Evolutionary conservation across 1,140 invertebrate genomes (phyloP).

Genomic region (Drosophila prosaltans): DNA sequence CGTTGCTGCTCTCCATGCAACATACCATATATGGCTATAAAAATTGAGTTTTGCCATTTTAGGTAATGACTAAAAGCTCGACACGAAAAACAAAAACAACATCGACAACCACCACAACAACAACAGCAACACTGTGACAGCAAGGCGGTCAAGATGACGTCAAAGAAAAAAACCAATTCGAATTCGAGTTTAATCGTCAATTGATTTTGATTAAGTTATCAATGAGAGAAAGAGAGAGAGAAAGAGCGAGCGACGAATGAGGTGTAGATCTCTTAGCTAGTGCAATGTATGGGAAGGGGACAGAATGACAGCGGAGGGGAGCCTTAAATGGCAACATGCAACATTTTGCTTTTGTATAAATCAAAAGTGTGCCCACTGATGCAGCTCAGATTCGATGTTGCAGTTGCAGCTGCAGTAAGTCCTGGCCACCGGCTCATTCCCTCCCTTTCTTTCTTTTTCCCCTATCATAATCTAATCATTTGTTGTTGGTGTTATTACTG

Average conservation of each 20-base stretch:
- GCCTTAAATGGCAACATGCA: conserved; percentile 40
- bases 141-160: conserved; percentile 60
- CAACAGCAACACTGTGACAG: conserved; percentile 31
- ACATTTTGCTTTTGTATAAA: conserved; percentile 21
- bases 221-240: conserved; percentile 23
- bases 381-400: conserved; percentile 36
- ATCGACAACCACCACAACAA: background rate
- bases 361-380: conserved; percentile 15
- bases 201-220: conserved; percentile 70
- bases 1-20: conserved; percentile 31
- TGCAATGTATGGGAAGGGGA: conserved; percentile 9
- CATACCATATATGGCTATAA: conserved; percentile 52
- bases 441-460: background rate
- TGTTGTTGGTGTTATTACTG: conserved; percentile 24
- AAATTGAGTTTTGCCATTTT: conserved; percentile 70
- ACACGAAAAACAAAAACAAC: background rate
- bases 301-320: background rate
- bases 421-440: background rate
- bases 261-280: background rate
- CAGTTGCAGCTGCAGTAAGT: conserved; percentile 26
- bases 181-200: conserved; percentile 24
- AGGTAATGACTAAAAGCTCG: conserved; percentile 55
- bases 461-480: conserved; percentile 17
- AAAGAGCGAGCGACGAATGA: conserved; percentile 15
- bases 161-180: conserved; percentile 20